phyloP scores from a whole-genome alignment of 1,140 invertebrate species.

The Drosophila tristis region DNA sequence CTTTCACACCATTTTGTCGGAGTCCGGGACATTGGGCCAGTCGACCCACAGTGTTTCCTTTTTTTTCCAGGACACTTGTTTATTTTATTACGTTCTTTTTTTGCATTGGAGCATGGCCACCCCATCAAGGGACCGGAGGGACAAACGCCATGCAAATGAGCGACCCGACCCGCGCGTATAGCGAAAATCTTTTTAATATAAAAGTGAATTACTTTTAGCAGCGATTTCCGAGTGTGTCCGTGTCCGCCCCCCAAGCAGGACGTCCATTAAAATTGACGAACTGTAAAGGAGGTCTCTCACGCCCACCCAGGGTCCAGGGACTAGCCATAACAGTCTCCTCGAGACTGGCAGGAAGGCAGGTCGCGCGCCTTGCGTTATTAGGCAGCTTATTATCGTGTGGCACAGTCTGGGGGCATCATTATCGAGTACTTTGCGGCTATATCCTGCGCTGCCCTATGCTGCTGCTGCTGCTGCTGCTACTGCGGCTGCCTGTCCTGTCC shows the following conservation, averaged over 20 bases:
- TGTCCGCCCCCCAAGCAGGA: slow-evolving; percentile 10
- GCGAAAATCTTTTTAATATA: slow-evolving; percentile 80
- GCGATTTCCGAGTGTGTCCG: slow-evolving; percentile 76
- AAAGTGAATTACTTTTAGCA: slow-evolving; percentile 82
- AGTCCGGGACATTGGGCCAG: slow-evolving; percentile 15
- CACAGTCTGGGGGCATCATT: slow-evolving; percentile 61
- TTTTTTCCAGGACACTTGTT: slow-evolving; percentile 72
- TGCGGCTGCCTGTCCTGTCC: not conserved
- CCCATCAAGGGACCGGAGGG: slow-evolving; percentile 18
- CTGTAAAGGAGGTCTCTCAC: slow-evolving; percentile 66
- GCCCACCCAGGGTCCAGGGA: slow-evolving; percentile 24
- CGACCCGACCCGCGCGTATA: slow-evolving; percentile 31
- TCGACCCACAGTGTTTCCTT: slow-evolving; percentile 38
- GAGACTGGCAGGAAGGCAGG: slow-evolving; percentile 24
- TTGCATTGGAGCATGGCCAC: slow-evolving; percentile 31
- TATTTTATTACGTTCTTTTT: slow-evolving; percentile 70
- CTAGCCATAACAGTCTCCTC: slow-evolving; percentile 40
- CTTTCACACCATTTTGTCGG: slow-evolving; percentile 81
- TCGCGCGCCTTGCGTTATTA: slow-evolving; percentile 71
- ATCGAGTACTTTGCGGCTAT: slow-evolving; percentile 77
- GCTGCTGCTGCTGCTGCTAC: not conserved
- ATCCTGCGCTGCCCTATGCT: not conserved
- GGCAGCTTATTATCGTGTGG: slow-evolving; percentile 75
- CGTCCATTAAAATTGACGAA: slow-evolving; percentile 83
- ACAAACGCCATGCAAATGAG: slow-evolving; percentile 41